Evolutionary conservation across 2,888 invertebrate species (phyloP), one percentile per base, ranked within the genome.

Genomic region (Tiphia femorata): DNA sequence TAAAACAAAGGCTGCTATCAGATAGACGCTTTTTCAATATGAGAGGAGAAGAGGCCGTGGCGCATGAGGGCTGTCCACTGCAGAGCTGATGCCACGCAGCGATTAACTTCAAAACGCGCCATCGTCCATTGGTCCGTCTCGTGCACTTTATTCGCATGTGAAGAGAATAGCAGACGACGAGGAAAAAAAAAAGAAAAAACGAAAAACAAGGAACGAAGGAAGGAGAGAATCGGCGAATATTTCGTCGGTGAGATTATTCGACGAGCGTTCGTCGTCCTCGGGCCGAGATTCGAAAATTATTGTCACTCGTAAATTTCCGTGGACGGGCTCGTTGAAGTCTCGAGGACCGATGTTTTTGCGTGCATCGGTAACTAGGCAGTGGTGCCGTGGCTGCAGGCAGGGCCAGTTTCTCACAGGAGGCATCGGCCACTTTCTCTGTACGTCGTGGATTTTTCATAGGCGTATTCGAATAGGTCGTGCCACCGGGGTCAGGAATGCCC

Each of bases 1-100:
- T 80, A 78, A 83, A 83, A 83, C 81, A 82, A 82, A 78, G 73
- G 62, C 37, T 59, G 64, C 71, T 76, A 80, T 77, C 77, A 69
- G 78, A 80, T 79, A 76, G 78, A 72, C 70, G 74, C 77, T 81
- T 81, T 81, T 82, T 82, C 78, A 77, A 82, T 81, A 78, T 66
- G 62, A 59, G 58, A 41, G 56, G 70, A 69, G 65, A 51, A 69
- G 64, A 64, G 62, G 53, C 70, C 76, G 82, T 83, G 82, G 80
- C 33, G 70, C 76, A 82, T 83, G 82, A 80, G 82, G 83, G 83
- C 82, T 83, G 83, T 83, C 83, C 83, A 81, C 73, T 63, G 77
- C 83, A 83, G 81, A 71, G n/a, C 77, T 77, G 83, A 33, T 33
- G 33, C 33, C 33, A 33, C 33, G 33, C 14, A n/a, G 33, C 33